Evolutionary conservation across 2,888 invertebrate genomes (phyloP).

Genomic region (Harmothoe impar): DNA sequence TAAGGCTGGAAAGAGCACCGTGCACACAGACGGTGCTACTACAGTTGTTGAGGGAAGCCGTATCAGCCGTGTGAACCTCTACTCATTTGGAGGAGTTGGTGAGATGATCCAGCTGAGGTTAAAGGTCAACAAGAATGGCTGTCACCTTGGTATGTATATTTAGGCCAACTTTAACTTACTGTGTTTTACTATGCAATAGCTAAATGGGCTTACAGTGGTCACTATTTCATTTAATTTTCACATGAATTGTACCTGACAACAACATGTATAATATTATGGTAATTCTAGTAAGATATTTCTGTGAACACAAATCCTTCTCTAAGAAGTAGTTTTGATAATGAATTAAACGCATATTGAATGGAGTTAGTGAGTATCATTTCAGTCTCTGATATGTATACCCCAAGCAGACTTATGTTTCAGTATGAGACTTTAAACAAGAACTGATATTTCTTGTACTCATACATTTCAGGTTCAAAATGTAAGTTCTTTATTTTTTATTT

Average conservation of each 20-base stretch:
- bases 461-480: background rate
- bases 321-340: no score
- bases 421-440: background rate
- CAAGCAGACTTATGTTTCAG: no score
- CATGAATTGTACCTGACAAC: no score
- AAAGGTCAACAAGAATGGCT: slow-evolving; percentile 41
- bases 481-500: background rate
- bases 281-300: no score
- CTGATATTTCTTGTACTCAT: background rate
- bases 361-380: no score
- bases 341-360: no score
- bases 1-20: background rate
- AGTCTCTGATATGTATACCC: no score
- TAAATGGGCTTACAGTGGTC: background rate
- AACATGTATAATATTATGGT: background rate
- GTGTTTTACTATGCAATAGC: background rate
- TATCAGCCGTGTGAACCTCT: slow-evolving; percentile 17
- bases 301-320: no score
- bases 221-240: no score
- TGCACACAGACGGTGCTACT: background rate
- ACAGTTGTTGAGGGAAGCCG: background rate
- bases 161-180: background rate
- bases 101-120: slow-evolving; percentile 37
- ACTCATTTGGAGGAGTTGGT: slow-evolving; percentile 26
- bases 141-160: background rate